Percentiles rank a stretch among this genome's conserved stretches.
These are phyloP conservation scores for Channa striata DNA, from an alignment of 2,797 vertebrate genomes.

Conservation along the genomic window DNA sequence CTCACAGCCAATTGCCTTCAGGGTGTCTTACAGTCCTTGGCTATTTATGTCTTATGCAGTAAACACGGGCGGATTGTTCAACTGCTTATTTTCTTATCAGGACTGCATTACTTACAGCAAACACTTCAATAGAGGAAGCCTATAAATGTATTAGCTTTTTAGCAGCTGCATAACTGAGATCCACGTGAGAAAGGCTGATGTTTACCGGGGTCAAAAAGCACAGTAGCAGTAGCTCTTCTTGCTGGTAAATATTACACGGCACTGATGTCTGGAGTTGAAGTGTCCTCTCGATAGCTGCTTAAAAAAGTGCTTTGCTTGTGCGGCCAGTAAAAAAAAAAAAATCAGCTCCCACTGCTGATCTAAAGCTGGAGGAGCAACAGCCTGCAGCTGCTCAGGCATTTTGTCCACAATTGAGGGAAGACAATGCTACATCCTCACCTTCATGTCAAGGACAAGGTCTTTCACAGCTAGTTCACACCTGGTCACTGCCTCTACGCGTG, in stretches of 20 bases:
- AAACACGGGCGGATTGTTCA: constrained; percentile 48
- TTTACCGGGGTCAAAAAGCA: constrained; percentile 18
- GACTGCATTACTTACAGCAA: constrained; percentile 3
- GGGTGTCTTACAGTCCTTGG: constrained; percentile 38
- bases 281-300: not conserved
- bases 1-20: constrained; percentile 58
- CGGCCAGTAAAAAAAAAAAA: constrained; percentile 33
- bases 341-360: constrained; percentile 10
- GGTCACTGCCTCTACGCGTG: constrained; percentile 53
- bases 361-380: constrained; percentile 31
- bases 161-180: constrained; percentile 17
- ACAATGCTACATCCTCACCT: constrained; percentile 71
- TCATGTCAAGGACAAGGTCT: constrained; percentile 77
- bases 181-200: constrained; percentile 28
- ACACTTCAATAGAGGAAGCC: constrained; percentile 21
- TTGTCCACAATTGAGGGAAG: constrained; percentile 61
- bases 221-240: not conserved
- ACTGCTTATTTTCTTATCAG: constrained; percentile 38
- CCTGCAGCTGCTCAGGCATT: constrained; percentile 48
- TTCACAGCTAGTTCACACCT: constrained; percentile 73
- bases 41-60: constrained; percentile 60
- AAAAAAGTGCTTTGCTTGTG: not conserved
- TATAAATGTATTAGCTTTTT: constrained; percentile 38
- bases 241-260: constrained; percentile 18
- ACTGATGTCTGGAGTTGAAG: constrained; percentile 20